Evolutionary conservation across 2,888 invertebrate genomes (phyloP).

Genomic region (Troilus luridus): DNA sequence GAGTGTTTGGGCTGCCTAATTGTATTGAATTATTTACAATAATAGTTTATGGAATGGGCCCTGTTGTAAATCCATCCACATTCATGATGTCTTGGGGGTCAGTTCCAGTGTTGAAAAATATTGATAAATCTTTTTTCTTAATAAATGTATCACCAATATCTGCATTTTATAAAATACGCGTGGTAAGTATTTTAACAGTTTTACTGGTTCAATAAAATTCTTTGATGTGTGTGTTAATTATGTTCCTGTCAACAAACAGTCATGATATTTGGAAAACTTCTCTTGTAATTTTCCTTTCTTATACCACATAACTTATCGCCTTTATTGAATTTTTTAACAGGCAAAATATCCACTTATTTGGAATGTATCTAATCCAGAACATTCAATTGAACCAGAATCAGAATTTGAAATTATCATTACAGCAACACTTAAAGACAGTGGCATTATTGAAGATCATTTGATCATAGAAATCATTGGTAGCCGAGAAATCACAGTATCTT

Average conservation of each 20-base stretch:
- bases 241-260: too few species aligned
- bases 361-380: neutral
- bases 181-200: constrained; percentile 9
- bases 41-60: constrained; percentile 50
- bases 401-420: constrained; percentile 14
- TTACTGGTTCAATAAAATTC: neutral
- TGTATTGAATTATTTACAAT: neutral
- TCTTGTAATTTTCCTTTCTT: too few species aligned
- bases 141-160: constrained; percentile 48
- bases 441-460: neutral
- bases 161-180: constrained; percentile 24
- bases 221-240: too few species aligned
- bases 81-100: neutral
- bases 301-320: neutral
- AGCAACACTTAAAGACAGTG: constrained; percentile 28
- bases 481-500: constrained; percentile 24
- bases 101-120: neutral
- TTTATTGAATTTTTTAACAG: constrained; percentile 15
- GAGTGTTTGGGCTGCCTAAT: constrained; percentile 9
- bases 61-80: constrained; percentile 48
- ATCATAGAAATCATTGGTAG: constrained; percentile 49
- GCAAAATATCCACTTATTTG: constrained; percentile 20
- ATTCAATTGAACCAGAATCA: neutral
- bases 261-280: too few species aligned
- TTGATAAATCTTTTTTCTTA: neutral